A percentile compares a stretch with the other conserved stretches of the same genome.
These are phyloP conservation scores for Dynastes maya DNA, from an alignment of 2,888 invertebrate genomes.

Conservation along the genomic window DNA sequence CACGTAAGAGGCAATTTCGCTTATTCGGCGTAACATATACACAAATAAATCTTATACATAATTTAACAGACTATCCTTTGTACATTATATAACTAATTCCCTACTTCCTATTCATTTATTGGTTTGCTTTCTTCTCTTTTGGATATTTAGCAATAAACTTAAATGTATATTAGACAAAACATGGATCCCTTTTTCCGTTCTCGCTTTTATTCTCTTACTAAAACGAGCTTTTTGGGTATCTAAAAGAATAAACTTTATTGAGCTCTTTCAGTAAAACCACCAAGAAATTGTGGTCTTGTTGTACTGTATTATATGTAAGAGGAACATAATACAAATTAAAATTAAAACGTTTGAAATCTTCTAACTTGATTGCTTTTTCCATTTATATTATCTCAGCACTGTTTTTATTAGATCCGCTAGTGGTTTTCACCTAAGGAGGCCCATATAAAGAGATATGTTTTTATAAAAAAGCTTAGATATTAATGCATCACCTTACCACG, in stretches of 20 bases:
- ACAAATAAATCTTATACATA: too few relatives aligned
- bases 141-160: slow-evolving; percentile 3
- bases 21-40: too few relatives aligned
- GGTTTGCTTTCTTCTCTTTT: background rate
- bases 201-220: slow-evolving; percentile 24
- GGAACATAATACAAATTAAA: slow-evolving; percentile 1
- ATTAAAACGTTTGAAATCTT: background rate
- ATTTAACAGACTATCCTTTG: background rate
- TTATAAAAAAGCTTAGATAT: too few relatives aligned
- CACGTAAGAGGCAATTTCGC: too few relatives aligned
- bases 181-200: background rate
- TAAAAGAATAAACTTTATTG: slow-evolving; percentile 30
- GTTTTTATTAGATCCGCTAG: too few relatives aligned
- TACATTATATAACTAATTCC: background rate
- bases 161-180: slow-evolving; percentile 17
- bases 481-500: too few relatives aligned
- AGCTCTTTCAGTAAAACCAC: slow-evolving; percentile 12
- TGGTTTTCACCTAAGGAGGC: too few relatives aligned
- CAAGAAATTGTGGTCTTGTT: slow-evolving; percentile 19
- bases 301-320: background rate
- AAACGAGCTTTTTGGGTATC: background rate
- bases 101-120: background rate
- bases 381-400: background rate
- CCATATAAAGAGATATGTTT: too few relatives aligned
- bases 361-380: slow-evolving; percentile 4